phyloP scores from a whole-genome alignment of 2,797 vertebrate species.

The Pelochelys cantorii region DNA sequence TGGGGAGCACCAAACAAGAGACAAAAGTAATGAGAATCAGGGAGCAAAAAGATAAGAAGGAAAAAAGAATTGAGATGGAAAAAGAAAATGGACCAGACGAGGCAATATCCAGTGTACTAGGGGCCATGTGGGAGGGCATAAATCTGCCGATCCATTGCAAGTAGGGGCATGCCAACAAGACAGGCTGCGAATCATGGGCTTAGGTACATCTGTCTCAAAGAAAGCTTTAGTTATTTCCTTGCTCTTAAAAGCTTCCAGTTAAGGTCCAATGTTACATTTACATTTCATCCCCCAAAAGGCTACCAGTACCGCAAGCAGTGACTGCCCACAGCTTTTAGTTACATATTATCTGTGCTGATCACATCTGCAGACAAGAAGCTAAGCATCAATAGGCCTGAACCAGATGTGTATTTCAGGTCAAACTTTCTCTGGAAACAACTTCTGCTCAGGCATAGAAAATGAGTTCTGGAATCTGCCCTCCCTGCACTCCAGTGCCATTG shows the following conservation, averaged over 20 bases:
- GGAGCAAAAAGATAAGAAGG: not conserved
- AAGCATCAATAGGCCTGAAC: conserved; percentile 59
- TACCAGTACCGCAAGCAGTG: conserved; percentile 68
- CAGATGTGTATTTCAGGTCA: conserved; percentile 43
- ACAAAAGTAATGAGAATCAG: not conserved
- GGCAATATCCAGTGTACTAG: not conserved
- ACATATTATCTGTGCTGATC: conserved; percentile 67
- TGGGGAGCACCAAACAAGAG: not conserved
- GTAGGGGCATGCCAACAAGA: conserved; percentile 1
- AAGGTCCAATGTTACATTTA: conserved; percentile 70
- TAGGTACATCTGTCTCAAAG: conserved; percentile 40
- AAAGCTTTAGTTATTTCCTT: conserved; percentile 62
- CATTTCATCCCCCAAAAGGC: conserved; percentile 67
- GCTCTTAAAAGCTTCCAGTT: conserved; percentile 70
- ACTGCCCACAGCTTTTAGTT: conserved; percentile 64
- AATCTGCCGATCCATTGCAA: conserved; percentile 5
- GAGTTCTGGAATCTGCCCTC: conserved; percentile 97
- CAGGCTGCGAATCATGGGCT: conserved; percentile 21
- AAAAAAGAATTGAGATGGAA: not conserved
- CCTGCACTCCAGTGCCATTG: conserved; percentile 97
- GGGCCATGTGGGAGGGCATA: not conserved
- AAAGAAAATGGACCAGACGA: conserved; percentile 1
- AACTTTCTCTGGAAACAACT: conserved; percentile 29
- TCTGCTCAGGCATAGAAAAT: conserved; percentile 94
- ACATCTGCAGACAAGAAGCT: conserved; percentile 70